Evolutionary conservation across 2,888 invertebrate genomes (phyloP).

Genomic region (Lottia scabra): DNA sequence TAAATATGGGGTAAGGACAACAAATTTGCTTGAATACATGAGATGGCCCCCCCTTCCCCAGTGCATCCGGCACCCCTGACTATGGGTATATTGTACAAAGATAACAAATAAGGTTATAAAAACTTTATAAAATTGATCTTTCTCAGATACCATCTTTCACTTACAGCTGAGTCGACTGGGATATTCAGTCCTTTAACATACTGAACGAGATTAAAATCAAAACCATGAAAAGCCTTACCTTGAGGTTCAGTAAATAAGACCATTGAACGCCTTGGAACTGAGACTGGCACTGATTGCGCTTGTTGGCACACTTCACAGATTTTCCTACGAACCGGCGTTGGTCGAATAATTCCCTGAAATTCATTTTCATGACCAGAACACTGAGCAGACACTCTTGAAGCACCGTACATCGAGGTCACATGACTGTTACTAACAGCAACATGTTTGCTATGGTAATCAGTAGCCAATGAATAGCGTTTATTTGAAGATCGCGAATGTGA

Average conservation of each 20-base stretch:
- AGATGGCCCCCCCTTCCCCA: no score
- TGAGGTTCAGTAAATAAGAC: constrained; percentile 41
- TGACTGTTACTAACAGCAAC: constrained; percentile 8
- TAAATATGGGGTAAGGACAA: no score
- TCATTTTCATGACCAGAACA: constrained; percentile 2
- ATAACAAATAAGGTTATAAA: no score
- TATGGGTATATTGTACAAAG: no score
- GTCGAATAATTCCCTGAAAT: constrained; percentile 2
- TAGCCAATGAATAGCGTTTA: constrained; percentile 12
- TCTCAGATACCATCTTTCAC: no score
- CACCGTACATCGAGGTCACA: not conserved
- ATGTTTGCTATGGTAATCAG: constrained; percentile 5
- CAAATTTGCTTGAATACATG: no score
- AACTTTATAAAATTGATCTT: no score
- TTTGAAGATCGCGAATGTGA: not conserved
- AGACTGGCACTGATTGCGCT: not conserved
- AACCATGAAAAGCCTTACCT: constrained; percentile 30
- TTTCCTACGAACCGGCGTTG: constrained; percentile 7
- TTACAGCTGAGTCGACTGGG: no score
- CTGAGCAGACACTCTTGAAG: not conserved
- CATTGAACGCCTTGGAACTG: constrained; percentile 30
- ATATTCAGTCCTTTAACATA: no score
- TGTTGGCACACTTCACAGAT: constrained; percentile 24
- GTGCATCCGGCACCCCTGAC: no score
- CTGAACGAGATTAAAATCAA: not conserved